These are phyloP conservation scores for Chymomyza amoena DNA, from an alignment of 2,888 invertebrate genomes.

Conservation along the genomic window DNA sequence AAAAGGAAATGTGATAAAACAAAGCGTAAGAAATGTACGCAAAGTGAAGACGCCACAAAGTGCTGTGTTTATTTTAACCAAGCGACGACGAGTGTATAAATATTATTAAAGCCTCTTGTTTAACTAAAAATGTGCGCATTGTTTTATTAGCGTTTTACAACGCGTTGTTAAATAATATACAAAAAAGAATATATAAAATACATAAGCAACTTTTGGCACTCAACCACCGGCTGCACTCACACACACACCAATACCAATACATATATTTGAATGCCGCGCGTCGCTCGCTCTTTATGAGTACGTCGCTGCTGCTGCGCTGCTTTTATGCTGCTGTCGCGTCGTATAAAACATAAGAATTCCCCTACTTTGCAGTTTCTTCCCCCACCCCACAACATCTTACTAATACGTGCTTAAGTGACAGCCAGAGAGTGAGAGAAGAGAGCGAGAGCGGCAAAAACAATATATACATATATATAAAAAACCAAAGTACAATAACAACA, in stretches of 20 bases:
- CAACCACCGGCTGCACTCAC: slow-evolving; percentile 67
- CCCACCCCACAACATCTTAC: slow-evolving; percentile 43
- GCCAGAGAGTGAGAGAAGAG: slow-evolving; percentile 29
- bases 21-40: slow-evolving; percentile 42
- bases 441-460: neutral
- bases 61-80: slow-evolving; percentile 53
- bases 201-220: slow-evolving; percentile 38
- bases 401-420: slow-evolving; percentile 67
- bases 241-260: slow-evolving; percentile 18
- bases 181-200: slow-evolving; percentile 38
- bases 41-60: slow-evolving; percentile 27
- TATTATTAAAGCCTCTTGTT: slow-evolving; percentile 60
- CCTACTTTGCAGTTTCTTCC: slow-evolving; percentile 64
- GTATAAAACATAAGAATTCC: slow-evolving; percentile 38
- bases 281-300: neutral
- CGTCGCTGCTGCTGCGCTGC: slow-evolving; percentile 6
- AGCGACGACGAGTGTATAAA: slow-evolving; percentile 43
- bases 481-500: slow-evolving; percentile 13
- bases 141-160: slow-evolving; percentile 6
- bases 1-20: slow-evolving; percentile 64
- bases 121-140: slow-evolving; percentile 43
- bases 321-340: slow-evolving; percentile 24
- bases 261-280: neutral
- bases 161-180: slow-evolving; percentile 4
- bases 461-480: neutral